Conservation (phyloP, 1,140 invertebrate species). For the Aphidius gifuensis region DNA sequence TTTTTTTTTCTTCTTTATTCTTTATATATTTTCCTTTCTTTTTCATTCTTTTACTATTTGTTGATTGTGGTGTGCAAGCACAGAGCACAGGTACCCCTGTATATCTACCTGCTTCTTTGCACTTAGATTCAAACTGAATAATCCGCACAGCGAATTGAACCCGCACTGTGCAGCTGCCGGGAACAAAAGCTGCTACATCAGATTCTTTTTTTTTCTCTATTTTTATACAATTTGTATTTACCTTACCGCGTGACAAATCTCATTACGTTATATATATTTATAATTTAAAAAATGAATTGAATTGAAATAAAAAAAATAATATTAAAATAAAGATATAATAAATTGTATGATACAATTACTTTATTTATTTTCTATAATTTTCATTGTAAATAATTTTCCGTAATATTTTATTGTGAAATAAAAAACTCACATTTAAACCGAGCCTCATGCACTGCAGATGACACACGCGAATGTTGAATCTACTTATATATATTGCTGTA, state of each 20-base stretch:
- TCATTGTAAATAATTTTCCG: too few species aligned
- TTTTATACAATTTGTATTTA: too few species aligned
- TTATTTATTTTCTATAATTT: too few species aligned
- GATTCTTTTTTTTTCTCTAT: too few species aligned
- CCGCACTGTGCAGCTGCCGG: conserved; percentile 9
- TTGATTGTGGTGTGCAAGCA: not conserved
- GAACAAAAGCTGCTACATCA: too few species aligned
- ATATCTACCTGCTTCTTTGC: conserved; percentile 14
- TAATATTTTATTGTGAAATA: too few species aligned
- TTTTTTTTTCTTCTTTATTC: conserved; percentile 19
- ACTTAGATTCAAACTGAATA: conserved; percentile 37
- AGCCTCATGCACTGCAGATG: conserved; percentile 12
- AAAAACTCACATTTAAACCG: too few species aligned
- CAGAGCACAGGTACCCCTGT: not conserved
- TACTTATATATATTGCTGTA: conserved; percentile 5
- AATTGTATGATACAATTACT: too few species aligned
- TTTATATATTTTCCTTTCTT: not conserved
- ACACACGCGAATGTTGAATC: conserved; percentile 29
- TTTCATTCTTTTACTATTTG: conserved; percentile 10
- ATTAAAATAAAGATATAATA: conserved; percentile 11
- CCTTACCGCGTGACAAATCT: not conserved
- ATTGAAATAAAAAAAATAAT: not conserved
- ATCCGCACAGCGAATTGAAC: conserved; percentile 26
- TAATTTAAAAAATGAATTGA: conserved; percentile 1
- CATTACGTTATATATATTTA: not conserved